Evolutionary conservation across 2,113 vertebrate genomes (phyloP).

Genomic region (Pomatorhinus ruficollis): DNA sequence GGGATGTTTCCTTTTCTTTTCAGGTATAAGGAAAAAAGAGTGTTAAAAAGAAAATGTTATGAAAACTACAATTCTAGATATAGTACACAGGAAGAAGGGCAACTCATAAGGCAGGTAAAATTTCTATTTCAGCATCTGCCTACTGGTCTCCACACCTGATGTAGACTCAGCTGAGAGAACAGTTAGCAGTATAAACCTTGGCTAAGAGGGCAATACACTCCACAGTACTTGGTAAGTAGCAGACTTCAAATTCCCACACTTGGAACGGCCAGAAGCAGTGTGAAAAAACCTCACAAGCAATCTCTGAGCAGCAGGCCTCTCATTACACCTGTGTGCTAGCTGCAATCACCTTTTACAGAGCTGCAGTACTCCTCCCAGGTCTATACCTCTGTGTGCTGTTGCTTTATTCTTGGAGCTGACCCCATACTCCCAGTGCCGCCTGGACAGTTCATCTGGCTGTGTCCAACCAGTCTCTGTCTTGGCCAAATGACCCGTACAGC

Average conservation of each 20-base stretch:
- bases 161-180: neutral
- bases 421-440: neutral
- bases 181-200: neutral
- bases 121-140: neutral
- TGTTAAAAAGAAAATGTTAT: neutral
- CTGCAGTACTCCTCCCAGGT: rapidly evolving
- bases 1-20: neutral
- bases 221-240: neutral
- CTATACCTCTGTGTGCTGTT: too few relatives aligned
- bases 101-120: neutral
- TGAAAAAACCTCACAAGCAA: neutral
- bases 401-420: neutral
- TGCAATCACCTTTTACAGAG: neutral
- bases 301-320: neutral
- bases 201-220: neutral
- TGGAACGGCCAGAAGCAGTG: neutral
- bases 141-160: neutral
- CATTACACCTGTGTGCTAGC: neutral
- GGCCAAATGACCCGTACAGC: neutral
- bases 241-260: neutral
- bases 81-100: neutral
- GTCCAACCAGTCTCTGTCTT: neutral
- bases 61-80: neutral
- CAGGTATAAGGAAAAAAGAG: neutral
- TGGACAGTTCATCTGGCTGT: neutral